phyloP scores from a whole-genome alignment of 2,888 invertebrate species.

The Fissipunctia ypsillon region DNA sequence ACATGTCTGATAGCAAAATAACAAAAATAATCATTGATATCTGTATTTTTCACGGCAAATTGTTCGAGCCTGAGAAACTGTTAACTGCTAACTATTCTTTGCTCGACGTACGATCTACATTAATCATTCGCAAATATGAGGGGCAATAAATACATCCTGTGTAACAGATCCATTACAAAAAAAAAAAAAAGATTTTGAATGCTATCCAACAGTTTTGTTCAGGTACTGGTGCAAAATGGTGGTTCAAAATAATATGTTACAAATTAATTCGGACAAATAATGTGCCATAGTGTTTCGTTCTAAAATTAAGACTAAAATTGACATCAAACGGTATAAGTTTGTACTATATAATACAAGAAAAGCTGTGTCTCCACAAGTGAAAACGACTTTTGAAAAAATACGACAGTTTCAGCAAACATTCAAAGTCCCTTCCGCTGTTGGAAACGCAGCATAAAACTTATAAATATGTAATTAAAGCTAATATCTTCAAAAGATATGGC shows the following conservation, averaged over 20 bases:
- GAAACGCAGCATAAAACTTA: constrained; percentile 48
- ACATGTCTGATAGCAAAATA: neutral
- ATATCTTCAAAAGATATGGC: constrained; percentile 82
- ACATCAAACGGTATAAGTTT: constrained; percentile 31
- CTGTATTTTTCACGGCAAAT: neutral
- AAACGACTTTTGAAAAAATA: neutral
- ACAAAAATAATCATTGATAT: neutral
- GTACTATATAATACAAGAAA: constrained; percentile 33
- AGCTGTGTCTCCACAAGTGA: constrained; percentile 29
- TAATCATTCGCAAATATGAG: neutral
- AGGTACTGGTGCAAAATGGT: neutral
- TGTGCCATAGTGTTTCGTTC: constrained; percentile 63
- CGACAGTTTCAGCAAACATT: neutral
- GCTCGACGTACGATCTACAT: too few relatives aligned
- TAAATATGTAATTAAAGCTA: constrained; percentile 68
- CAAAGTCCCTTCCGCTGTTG: constrained; percentile 28
- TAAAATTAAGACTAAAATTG: constrained; percentile 46
- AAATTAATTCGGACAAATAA: constrained; percentile 48
- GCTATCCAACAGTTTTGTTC: neutral
- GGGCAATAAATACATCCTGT: neutral
- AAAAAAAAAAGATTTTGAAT: neutral
- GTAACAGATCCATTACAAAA: neutral
- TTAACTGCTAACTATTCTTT: neutral
- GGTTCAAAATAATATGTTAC: neutral
- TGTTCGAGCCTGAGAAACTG: constrained; percentile 1